Evolutionary conservation across 2,113 vertebrate species (phyloP).

Genomic region (Petaurus breviceps): DNA sequence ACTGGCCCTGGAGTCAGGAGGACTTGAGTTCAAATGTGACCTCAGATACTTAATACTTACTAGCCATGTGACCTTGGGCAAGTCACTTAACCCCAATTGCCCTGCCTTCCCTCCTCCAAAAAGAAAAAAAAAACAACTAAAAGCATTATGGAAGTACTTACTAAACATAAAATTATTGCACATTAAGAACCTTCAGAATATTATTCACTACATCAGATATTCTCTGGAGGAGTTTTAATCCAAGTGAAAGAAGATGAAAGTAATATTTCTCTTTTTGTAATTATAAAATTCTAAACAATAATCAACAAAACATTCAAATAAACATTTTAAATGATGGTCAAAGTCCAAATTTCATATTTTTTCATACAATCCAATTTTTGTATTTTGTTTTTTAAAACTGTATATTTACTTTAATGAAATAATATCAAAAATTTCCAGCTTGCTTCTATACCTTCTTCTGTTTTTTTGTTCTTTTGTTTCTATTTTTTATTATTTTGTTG

Average conservation of each 20-base stretch:
- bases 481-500: neutral
- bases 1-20: too few species aligned
- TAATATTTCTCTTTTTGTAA: conserved; percentile 34
- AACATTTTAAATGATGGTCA: neutral
- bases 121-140: neutral
- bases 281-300: neutral
- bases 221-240: conserved; percentile 45
- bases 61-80: too few species aligned
- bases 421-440: neutral
- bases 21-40: too few species aligned
- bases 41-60: too few species aligned
- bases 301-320: conserved; percentile 15
- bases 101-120: too few species aligned
- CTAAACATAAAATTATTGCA: conserved; percentile 9
- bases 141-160: conserved; percentile 31
- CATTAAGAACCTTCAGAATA: neutral
- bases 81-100: too few species aligned
- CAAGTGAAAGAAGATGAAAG: conserved; percentile 34
- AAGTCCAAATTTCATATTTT: conserved; percentile 24
- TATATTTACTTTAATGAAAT: neutral
- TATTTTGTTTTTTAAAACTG: neutral
- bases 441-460: neutral
- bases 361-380: conserved; percentile 29
- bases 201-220: conserved; percentile 6
- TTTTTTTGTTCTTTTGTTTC: neutral